Conservation (phyloP, 2,888 invertebrate genomes). For the Aethes cnicana region DNA sequence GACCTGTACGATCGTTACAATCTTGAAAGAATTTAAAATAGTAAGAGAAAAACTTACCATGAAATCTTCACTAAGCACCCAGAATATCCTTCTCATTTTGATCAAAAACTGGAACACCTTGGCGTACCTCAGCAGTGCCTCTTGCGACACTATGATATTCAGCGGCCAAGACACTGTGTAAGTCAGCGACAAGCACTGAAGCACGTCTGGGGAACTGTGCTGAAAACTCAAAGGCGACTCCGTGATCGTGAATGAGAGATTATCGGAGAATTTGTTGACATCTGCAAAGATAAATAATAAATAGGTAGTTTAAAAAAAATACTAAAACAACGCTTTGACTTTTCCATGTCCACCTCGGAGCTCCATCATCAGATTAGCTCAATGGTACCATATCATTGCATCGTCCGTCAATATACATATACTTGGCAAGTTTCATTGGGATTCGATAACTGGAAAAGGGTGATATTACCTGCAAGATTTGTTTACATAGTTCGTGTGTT, state of each 20-base stretch:
- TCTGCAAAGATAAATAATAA: slow-evolving; percentile 52
- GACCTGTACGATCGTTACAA: too few species aligned
- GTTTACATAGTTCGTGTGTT: too few species aligned
- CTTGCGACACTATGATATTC: slow-evolving; percentile 88
- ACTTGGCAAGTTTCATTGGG: too few species aligned
- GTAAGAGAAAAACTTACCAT: slow-evolving; percentile 68
- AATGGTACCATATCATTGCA: too few species aligned
- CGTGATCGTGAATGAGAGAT: slow-evolving; percentile 84
- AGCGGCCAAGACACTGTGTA: slow-evolving; percentile 90
- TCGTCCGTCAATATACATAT: too few species aligned
- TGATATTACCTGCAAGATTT: too few species aligned
- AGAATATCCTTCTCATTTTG: slow-evolving; percentile 88
- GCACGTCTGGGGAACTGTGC: slow-evolving; percentile 84
- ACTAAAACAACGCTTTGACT: too few species aligned
- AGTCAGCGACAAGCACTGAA: slow-evolving; percentile 86
- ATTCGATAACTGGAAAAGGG: too few species aligned
- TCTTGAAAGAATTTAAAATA: too few species aligned
- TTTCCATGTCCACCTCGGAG: too few species aligned
- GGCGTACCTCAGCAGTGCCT: slow-evolving; percentile 86
- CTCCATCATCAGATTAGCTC: too few species aligned
- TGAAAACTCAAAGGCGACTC: slow-evolving; percentile 84
- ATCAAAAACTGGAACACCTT: slow-evolving; percentile 89
- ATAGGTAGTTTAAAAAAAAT: too few species aligned
- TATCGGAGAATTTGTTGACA: slow-evolving; percentile 82
- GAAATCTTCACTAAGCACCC: slow-evolving; percentile 88